phyloP scores from a whole-genome alignment of 2,113 vertebrate genomes.

The Myxocyprinus asiaticus region DNA sequence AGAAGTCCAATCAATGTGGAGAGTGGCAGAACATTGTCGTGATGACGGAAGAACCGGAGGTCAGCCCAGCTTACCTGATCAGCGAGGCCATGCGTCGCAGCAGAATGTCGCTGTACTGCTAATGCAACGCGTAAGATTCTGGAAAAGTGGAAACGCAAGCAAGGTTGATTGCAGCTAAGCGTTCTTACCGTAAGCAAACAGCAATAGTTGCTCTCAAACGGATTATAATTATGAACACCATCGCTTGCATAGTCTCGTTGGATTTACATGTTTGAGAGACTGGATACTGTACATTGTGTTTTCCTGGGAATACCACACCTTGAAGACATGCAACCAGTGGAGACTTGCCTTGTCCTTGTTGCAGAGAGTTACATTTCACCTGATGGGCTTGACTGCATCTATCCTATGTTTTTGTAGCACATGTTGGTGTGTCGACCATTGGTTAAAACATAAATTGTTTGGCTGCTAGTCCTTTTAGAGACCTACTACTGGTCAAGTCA shows the following conservation, averaged over 20 bases:
- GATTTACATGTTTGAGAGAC: neutral
- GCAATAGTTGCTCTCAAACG: neutral
- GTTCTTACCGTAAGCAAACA: neutral
- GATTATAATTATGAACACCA: neutral
- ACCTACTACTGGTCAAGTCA: constrained; percentile 36
- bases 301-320: constrained; percentile 44
- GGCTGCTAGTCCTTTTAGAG: constrained; percentile 57
- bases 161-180: neutral
- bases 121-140: constrained; percentile 52
- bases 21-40: constrained; percentile 98
- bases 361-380: constrained; percentile 59
- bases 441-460: constrained; percentile 65
- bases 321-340: constrained; percentile 29
- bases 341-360: constrained; percentile 54
- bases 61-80: constrained; percentile 94
- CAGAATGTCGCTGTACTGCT: constrained; percentile 96
- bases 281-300: neutral
- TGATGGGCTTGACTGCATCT: constrained; percentile 52
- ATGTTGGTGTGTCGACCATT: constrained; percentile 48
- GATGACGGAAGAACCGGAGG: constrained; percentile 95
- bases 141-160: neutral
- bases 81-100: constrained; percentile 97
- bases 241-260: neutral
- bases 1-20: constrained; percentile 92
- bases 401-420: constrained; percentile 49